These are phyloP conservation scores for Odocoileus virginianus DNA, from an alignment of 2,113 vertebrate species.

Conservation along the genomic window DNA sequence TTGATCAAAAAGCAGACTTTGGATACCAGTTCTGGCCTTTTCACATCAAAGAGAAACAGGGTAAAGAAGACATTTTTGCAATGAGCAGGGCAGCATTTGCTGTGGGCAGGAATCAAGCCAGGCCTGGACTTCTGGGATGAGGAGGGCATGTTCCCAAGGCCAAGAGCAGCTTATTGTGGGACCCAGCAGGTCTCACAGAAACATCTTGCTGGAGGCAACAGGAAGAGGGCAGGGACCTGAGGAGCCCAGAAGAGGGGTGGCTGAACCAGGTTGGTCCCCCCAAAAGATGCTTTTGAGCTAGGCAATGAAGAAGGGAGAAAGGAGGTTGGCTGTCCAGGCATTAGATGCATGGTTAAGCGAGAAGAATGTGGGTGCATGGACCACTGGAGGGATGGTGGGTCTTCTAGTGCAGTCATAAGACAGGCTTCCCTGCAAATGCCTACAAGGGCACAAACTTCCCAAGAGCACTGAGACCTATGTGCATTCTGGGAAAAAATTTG, in stretches of 20 bases:
- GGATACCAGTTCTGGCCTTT: background rate
- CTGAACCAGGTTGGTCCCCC: background rate
- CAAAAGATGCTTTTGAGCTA: background rate
- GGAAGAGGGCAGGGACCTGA: background rate
- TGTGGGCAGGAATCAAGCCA: background rate
- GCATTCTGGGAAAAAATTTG: background rate
- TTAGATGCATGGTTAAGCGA: accelerated
- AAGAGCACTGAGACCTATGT: background rate
- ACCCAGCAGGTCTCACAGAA: background rate
- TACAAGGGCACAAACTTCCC: background rate
- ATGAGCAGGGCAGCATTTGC: background rate
- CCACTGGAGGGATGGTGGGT: background rate
- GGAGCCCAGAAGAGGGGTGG: background rate
- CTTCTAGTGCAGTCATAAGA: accelerated
- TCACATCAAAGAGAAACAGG: background rate
- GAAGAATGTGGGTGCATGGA: background rate
- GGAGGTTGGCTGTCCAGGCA: background rate
- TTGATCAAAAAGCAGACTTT: background rate
- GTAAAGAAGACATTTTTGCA: background rate
- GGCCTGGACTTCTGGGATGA: background rate
- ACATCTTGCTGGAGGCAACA: background rate
- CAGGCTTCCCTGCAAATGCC: too few relatives aligned
- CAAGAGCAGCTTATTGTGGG: background rate
- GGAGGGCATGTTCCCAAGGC: background rate
- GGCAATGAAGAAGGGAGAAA: background rate